Percentiles rank a stretch among this genome's conserved stretches.
Conservation (phyloP, 2,888 invertebrate species). For the Abrostola tripartita region DNA sequence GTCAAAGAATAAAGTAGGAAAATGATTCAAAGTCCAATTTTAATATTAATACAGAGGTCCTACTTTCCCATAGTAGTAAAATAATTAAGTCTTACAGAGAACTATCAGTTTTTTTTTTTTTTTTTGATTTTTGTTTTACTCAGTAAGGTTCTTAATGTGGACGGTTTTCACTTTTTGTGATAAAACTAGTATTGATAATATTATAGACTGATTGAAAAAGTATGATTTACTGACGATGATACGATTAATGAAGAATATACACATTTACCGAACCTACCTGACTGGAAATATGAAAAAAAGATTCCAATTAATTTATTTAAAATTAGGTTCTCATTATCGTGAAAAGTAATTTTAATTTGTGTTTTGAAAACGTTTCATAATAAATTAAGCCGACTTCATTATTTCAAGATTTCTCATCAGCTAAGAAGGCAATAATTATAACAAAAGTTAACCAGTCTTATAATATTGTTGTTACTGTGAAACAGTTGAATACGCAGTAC, state of each 20-base stretch:
- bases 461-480: constrained; percentile 51
- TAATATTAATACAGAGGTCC: constrained; percentile 41
- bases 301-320: too few species aligned
- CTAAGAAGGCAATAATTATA: constrained; percentile 34
- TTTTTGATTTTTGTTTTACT: background rate
- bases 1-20: constrained; percentile 35
- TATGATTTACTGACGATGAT: too few species aligned
- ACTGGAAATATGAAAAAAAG: too few species aligned
- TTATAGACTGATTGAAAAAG: too few species aligned
- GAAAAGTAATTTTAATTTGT: background rate
- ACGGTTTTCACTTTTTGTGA: too few species aligned
- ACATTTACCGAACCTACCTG: too few species aligned
- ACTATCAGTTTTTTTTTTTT: background rate
- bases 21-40: constrained; percentile 25
- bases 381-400: background rate
- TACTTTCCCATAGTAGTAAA: constrained; percentile 4
- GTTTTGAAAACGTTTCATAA: background rate
- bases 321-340: too few species aligned
- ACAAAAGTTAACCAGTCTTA: constrained; percentile 38
- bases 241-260: too few species aligned
- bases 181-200: too few species aligned
- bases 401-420: constrained; percentile 43
- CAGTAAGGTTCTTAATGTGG: too few species aligned
- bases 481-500: constrained; percentile 53
- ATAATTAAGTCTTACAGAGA: constrained; percentile 9